phyloP scores from a whole-genome alignment of 2,113 vertebrate genomes.

The Cinclus mexicanus region DNA sequence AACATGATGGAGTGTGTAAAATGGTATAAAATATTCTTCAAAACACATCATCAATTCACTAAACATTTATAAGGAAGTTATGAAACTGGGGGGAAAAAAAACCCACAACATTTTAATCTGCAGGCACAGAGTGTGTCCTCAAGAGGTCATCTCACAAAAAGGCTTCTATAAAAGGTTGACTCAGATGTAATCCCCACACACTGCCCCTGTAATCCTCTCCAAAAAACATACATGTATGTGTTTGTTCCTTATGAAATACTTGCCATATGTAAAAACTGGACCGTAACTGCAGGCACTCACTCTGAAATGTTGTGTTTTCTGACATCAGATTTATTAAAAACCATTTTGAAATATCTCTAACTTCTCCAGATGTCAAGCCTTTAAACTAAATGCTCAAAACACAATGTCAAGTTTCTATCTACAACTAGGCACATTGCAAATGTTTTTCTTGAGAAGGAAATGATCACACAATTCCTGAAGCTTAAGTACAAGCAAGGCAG shows the following conservation, averaged over 20 bases:
- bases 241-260: not conserved
- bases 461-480: not conserved
- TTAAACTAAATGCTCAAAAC: not conserved
- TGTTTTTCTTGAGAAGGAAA: not conserved
- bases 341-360: not conserved
- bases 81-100: not conserved
- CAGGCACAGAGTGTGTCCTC: not conserved
- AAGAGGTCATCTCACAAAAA: not conserved
- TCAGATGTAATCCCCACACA: rapidly evolving
- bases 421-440: not conserved
- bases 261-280: not conserved
- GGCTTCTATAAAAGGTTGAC: not conserved
- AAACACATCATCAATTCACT: not conserved
- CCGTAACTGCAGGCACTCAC: not conserved
- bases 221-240: not conserved
- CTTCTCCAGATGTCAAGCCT: not conserved
- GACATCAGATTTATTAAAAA: not conserved
- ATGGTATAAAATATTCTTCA: not conserved
- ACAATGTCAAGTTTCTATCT: not conserved
- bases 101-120: not conserved
- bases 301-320: not conserved
- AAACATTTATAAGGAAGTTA: not conserved
- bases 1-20: not conserved
- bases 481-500: not conserved
- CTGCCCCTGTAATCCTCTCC: not conserved